These are phyloP conservation scores for Andrena marginata DNA, from an alignment of 2,888 invertebrate genomes.

Conservation along the genomic window DNA sequence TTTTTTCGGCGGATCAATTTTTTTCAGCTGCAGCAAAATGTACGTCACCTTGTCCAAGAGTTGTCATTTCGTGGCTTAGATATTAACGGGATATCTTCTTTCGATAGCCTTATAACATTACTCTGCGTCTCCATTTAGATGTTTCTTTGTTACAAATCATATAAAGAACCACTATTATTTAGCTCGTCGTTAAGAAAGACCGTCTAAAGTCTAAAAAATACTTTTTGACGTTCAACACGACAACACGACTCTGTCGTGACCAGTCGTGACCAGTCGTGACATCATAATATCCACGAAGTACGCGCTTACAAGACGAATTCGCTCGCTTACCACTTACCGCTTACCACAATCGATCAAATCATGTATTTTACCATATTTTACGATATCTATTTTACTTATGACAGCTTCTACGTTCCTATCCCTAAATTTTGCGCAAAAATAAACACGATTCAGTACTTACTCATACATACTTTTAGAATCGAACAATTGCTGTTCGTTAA, in stretches of 20 bases:
- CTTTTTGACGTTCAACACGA: slow-evolving; percentile 29
- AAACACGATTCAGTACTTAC: not conserved
- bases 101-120: slow-evolving; percentile 86
- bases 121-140: slow-evolving; percentile 84
- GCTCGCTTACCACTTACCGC: not conserved
- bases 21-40: slow-evolving; percentile 49
- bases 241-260: not conserved
- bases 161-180: slow-evolving; percentile 41
- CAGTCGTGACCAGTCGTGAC: slow-evolving; percentile 55
- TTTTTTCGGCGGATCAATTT: not conserved
- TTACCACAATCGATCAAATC: not conserved
- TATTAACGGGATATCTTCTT: slow-evolving; percentile 90
- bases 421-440: no score
- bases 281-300: slow-evolving; percentile 61
- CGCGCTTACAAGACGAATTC: slow-evolving; percentile 49
- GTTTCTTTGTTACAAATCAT: slow-evolving; percentile 54
- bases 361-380: not conserved
- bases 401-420: not conserved
- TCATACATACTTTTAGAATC: not conserved
- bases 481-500: not conserved
- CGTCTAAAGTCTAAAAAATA: slow-evolving; percentile 2
- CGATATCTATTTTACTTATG: not conserved
- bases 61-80: slow-evolving; percentile 88
- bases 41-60: slow-evolving; percentile 88
- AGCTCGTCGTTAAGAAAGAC: slow-evolving; percentile 16